phyloP scores from a whole-genome alignment of 2,113 vertebrate species.

The Zapus hudsonius region DNA sequence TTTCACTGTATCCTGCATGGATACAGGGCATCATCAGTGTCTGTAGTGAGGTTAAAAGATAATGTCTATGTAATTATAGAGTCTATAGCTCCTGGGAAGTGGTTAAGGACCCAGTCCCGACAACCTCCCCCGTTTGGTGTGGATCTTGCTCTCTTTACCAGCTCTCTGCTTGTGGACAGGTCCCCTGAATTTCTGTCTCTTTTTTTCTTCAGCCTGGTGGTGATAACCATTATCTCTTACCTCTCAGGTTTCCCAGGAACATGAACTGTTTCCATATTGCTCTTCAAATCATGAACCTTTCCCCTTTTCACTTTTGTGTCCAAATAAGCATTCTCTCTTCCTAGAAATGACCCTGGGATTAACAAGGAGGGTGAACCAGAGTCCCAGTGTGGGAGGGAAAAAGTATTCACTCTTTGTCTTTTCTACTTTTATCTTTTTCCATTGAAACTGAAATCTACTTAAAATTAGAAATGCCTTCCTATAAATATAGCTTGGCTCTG shows the following conservation, averaged over 20 bases:
- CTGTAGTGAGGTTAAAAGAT: neutral
- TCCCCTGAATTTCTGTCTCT: neutral
- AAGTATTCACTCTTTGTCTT: neutral
- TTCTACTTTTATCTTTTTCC: neutral
- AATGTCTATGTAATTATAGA: neutral
- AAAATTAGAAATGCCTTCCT: neutral
- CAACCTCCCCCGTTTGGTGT: accelerated
- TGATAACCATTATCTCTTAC: neutral
- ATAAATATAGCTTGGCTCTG: accelerated
- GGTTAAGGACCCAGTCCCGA: neutral
- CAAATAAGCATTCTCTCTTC: neutral
- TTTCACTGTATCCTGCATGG: neutral
- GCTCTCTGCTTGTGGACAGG: too few relatives aligned
- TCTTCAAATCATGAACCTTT: too few relatives aligned
- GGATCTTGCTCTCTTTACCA: neutral
- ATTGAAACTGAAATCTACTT: neutral
- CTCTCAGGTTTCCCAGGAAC: too few relatives aligned
- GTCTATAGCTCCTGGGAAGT: accelerated
- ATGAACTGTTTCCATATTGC: accelerated
- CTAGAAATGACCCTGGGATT: neutral
- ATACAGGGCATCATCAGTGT: neutral
- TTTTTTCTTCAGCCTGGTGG: neutral
- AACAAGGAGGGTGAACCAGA: too few relatives aligned
- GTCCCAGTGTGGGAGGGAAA: accelerated
- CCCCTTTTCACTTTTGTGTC: neutral